A percentile compares a stretch with the other conserved stretches of the same genome.
Evolutionary conservation across 2,888 invertebrate genomes (phyloP).

Genomic region (Trissolcus brochymenae): DNA sequence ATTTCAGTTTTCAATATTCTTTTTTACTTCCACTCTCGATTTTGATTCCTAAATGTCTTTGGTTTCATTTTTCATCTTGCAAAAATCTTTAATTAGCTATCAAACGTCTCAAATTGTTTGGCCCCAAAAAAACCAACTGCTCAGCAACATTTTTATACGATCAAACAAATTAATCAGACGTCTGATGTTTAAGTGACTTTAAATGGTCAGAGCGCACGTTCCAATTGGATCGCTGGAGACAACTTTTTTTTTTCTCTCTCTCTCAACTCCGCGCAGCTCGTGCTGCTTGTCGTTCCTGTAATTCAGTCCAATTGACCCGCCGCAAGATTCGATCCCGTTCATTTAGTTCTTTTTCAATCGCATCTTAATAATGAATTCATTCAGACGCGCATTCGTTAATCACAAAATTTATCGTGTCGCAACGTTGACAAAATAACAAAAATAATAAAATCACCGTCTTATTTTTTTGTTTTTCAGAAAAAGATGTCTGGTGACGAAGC

Average conservation of each 20-base stretch:
- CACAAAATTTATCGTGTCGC: not conserved
- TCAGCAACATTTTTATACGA: constrained; percentile 48
- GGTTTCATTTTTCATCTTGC: no score
- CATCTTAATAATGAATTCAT: constrained; percentile 27
- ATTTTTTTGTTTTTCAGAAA: constrained; percentile 59
- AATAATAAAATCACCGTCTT: not conserved
- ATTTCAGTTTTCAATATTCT: no score
- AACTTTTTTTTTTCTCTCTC: constrained; percentile 64
- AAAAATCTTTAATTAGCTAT: no score
- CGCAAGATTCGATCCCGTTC: constrained; percentile 66
- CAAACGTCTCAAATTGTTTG: no score
- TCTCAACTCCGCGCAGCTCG: constrained; percentile 60
- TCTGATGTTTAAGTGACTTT: constrained; percentile 43
- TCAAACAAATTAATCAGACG: constrained; percentile 50
- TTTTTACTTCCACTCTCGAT: no score
- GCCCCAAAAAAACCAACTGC: constrained; percentile 28
- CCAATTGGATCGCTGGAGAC: constrained; percentile 58
- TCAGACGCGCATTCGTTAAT: not conserved
- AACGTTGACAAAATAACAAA: not conserved
- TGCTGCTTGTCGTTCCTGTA: constrained; percentile 61
- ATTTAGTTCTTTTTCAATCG: constrained; percentile 58
- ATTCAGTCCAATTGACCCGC: constrained; percentile 68
- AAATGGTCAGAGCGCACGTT: constrained; percentile 50
- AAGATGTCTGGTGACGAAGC: constrained; percentile 55
- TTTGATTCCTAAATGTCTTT: no score